These are phyloP conservation scores for Ochlodes sylvanus DNA, from an alignment of 2,888 invertebrate species.

Conservation along the genomic window DNA sequence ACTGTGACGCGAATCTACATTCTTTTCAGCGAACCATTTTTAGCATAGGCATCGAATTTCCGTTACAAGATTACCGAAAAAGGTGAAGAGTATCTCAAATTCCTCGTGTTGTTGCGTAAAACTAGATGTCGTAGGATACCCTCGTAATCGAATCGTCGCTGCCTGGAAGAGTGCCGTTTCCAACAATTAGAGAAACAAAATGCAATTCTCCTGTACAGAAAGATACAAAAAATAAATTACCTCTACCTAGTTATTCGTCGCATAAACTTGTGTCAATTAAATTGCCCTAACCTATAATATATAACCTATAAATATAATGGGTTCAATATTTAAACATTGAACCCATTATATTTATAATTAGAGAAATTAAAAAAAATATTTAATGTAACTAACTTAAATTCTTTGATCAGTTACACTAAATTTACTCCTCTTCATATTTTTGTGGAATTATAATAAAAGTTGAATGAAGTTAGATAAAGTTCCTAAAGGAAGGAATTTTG, in stretches of 20 bases:
- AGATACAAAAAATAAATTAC: constrained; percentile 39
- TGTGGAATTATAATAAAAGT: background rate
- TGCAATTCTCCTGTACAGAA: constrained; percentile 40
- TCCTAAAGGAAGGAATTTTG: constrained; percentile 50
- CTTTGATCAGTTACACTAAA: no score
- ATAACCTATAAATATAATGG: no score
- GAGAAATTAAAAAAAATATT: no score
- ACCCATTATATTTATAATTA: no score
- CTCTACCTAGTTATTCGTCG: background rate
- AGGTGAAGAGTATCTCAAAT: constrained; percentile 22
- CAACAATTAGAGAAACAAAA: constrained; percentile 52
- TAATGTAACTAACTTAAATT: no score
- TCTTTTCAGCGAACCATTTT: background rate
- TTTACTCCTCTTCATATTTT: background rate
- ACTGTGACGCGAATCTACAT: no score
- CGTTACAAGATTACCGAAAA: constrained; percentile 30
- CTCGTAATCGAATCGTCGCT: constrained; percentile 57
- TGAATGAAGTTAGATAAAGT: no score
- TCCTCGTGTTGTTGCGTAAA: constrained; percentile 42
- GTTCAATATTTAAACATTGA: no score
- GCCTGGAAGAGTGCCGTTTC: constrained; percentile 49
- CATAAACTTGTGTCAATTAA: background rate
- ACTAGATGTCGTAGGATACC: constrained; percentile 59
- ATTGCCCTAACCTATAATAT: no score
- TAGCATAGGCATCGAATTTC: constrained; percentile 8